phyloP scores from a whole-genome alignment of 2,113 vertebrate genomes.

The Columbina picui region DNA sequence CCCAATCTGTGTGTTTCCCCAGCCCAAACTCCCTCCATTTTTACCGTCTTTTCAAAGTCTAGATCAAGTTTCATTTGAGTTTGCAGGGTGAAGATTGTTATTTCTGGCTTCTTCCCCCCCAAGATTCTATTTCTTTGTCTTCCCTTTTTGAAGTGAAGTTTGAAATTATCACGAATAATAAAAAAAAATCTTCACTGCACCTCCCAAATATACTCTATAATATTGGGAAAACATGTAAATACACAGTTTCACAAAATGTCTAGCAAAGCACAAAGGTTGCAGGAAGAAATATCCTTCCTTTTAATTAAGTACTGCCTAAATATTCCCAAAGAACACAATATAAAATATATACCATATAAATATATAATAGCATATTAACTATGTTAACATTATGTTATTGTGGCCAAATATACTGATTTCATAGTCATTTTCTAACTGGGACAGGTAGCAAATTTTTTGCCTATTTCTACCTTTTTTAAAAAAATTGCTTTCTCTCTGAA shows the following conservation, averaged over 20 bases:
- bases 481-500: not conserved
- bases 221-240: not conserved
- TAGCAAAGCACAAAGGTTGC: not conserved
- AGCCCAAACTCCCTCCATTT: not conserved
- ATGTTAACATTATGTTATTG: not conserved
- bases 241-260: not conserved
- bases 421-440: not conserved
- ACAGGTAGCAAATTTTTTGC: not conserved
- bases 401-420: not conserved
- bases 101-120: not conserved
- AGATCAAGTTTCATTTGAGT: constrained; percentile 44
- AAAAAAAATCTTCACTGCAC: not conserved
- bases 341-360: not conserved
- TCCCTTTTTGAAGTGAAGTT: not conserved
- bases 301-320: not conserved
- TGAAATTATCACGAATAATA: not conserved
- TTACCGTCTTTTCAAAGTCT: constrained; percentile 9
- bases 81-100: constrained; percentile 12
- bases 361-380: not conserved
- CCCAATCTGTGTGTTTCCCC: constrained; percentile 13
- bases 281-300: not conserved
- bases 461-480: not conserved
- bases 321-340: not conserved
- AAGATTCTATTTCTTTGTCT: not conserved
- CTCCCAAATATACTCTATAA: not conserved